phyloP scores from a whole-genome alignment of 2,888 invertebrate genomes.

The Morpho achilles region DNA sequence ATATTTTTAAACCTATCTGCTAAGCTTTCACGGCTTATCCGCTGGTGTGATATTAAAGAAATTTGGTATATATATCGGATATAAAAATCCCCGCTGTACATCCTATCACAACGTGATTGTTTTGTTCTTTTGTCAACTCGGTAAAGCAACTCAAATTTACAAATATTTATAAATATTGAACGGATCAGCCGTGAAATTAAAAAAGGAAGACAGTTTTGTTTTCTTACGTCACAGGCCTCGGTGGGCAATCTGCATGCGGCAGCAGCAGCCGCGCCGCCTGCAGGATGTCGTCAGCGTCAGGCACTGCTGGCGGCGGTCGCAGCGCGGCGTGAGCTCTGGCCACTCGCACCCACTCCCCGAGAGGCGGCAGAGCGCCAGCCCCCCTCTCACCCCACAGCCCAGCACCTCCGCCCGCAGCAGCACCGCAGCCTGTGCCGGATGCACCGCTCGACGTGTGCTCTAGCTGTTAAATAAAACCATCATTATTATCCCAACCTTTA shows the following conservation, averaged over 20 bases:
- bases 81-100: no score
- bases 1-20: no score
- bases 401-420: slow-evolving; percentile 43
- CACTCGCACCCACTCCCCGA: slow-evolving; percentile 94
- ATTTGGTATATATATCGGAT: no score
- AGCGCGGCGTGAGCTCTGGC: slow-evolving; percentile 90
- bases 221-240: slow-evolving; percentile 83
- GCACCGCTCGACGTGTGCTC: slow-evolving; percentile 75
- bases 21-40: no score
- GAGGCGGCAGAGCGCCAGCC: slow-evolving; percentile 91
- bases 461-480: not conserved
- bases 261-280: slow-evolving; percentile 91
- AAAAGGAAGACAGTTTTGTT: no score
- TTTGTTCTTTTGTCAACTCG: no score
- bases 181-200: no score
- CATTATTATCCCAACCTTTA: not conserved
- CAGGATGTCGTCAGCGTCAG: slow-evolving; percentile 92
- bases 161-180: no score
- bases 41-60: no score
- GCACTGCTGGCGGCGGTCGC: slow-evolving; percentile 86
- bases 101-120: no score
- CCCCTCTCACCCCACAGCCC: slow-evolving; percentile 91
- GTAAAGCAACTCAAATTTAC: no score
- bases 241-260: slow-evolving; percentile 94
- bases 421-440: slow-evolving; percentile 36